Conservation (phyloP, 2,888 invertebrate genomes). For the Drosophila neutralis region DNA sequence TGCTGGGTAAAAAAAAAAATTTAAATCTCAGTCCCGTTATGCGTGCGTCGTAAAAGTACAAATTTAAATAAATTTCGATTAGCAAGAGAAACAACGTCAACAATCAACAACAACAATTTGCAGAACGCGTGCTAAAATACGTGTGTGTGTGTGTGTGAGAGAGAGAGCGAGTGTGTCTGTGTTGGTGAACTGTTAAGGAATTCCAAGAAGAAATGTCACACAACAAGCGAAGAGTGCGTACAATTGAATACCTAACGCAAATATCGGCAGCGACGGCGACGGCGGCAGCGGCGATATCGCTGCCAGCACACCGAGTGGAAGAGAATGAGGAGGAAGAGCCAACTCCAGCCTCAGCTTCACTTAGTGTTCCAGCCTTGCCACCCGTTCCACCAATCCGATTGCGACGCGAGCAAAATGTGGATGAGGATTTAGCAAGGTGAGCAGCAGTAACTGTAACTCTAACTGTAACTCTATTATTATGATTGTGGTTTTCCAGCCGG, state of each 20-base stretch:
- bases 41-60: conserved; percentile 63
- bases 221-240: conserved; percentile 66
- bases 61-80: conserved; percentile 70
- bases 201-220: conserved; percentile 75
- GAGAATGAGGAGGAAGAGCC: conserved; percentile 14
- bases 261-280: conserved; percentile 32
- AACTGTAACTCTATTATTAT: not conserved
- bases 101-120: conserved; percentile 20
- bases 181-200: conserved; percentile 31
- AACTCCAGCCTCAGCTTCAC: conserved; percentile 17
- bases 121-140: conserved; percentile 30
- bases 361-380: conserved; percentile 19
- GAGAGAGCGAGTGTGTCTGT: conserved; percentile 14
- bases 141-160: conserved; percentile 1
- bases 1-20: conserved; percentile 23
- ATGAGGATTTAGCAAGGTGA: conserved; percentile 75
- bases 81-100: conserved; percentile 40
- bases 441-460: conserved; percentile 21
- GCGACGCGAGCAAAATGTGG: conserved; percentile 69
- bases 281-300: conserved; percentile 34
- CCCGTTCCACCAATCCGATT: conserved; percentile 62
- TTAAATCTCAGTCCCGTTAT: conserved; percentile 42
- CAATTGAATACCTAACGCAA: conserved; percentile 70
- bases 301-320: conserved; percentile 17
- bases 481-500: conserved; percentile 17